These are phyloP conservation scores for Drosophila quadrilineata DNA, from an alignment of 1,140 invertebrate species.

Conservation along the genomic window DNA sequence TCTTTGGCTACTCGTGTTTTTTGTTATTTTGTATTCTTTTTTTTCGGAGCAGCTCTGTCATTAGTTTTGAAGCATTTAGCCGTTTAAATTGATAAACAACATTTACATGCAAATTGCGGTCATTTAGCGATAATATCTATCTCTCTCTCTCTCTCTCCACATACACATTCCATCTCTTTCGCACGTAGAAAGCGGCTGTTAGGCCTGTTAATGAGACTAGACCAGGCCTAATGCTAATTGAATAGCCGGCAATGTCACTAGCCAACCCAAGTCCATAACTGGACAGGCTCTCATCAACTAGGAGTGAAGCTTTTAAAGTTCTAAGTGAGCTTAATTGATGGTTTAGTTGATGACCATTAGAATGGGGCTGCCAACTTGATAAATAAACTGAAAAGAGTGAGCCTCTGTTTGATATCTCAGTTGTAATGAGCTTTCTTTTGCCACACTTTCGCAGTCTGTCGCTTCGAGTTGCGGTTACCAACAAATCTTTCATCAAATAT, in stretches of 20 bases:
- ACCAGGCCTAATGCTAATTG: slow-evolving; percentile 47
- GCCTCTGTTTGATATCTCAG: too few species aligned
- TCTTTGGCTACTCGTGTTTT: too few species aligned
- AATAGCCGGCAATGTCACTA: slow-evolving; percentile 42
- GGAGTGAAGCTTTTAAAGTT: slow-evolving; percentile 6
- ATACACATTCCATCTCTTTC: not conserved
- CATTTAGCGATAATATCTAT: slow-evolving; percentile 72
- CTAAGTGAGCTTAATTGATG: slow-evolving; percentile 19
- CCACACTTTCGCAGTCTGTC: too few species aligned
- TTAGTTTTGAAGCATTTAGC: slow-evolving; percentile 78
- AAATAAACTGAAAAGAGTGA: not conserved
- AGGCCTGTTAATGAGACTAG: slow-evolving; percentile 55
- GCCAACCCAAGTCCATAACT: not conserved
- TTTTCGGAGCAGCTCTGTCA: slow-evolving; percentile 68
- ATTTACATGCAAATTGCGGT: slow-evolving; percentile 80
- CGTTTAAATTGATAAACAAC: slow-evolving; percentile 80
- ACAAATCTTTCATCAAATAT: not conserved
- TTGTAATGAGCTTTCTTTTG: too few species aligned
- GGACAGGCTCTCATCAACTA: too few species aligned
- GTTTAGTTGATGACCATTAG: too few species aligned
- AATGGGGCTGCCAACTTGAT: too few species aligned
- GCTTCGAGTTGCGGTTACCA: too few species aligned
- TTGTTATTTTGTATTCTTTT: too few species aligned
- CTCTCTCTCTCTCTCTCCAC: slow-evolving; percentile 13
- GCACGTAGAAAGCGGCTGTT: slow-evolving; percentile 47